These are phyloP conservation scores for Elmis aenea DNA, from an alignment of 2,888 invertebrate genomes.

Conservation along the genomic window DNA sequence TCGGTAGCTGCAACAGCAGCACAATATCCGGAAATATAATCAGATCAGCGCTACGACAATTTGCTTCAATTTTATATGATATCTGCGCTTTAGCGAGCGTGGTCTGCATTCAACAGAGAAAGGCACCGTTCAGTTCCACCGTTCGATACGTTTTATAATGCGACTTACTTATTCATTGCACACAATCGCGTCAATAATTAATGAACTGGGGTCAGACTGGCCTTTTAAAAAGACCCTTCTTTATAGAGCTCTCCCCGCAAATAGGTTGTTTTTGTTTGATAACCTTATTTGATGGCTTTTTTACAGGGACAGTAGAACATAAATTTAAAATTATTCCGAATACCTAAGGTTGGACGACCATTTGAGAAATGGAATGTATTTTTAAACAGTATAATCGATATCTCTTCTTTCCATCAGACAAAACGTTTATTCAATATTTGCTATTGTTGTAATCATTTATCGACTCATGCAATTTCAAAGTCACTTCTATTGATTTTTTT, in stretches of 20 bases:
- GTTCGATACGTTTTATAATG: slow-evolving; percentile 43
- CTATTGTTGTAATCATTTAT: too few species aligned
- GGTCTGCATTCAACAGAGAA: slow-evolving; percentile 35
- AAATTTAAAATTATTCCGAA: slow-evolving; percentile 46
- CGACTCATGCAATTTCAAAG: too few species aligned
- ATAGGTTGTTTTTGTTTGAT: slow-evolving; percentile 48
- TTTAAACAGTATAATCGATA: too few species aligned
- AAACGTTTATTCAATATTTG: too few species aligned
- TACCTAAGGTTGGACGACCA: too few species aligned
- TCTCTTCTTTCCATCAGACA: too few species aligned
- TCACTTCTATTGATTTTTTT: too few species aligned
- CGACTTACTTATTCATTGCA: slow-evolving; percentile 49
- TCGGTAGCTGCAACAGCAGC: slow-evolving; percentile 25
- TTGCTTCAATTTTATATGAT: slow-evolving; percentile 46
- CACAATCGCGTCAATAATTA: slow-evolving; percentile 48
- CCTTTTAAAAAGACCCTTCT: slow-evolving; percentile 45
- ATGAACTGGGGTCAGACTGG: slow-evolving; percentile 44
- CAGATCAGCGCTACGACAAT: slow-evolving; percentile 43
- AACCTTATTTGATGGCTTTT: slow-evolving; percentile 48
- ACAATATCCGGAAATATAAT: slow-evolving; percentile 39
- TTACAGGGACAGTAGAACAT: slow-evolving; percentile 42
- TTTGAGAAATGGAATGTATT: too few species aligned
- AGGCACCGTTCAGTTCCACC: slow-evolving; percentile 22
- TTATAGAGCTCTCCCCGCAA: slow-evolving; percentile 46
- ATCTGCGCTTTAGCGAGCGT: slow-evolving; percentile 39